phyloP scores from a whole-genome alignment of 2,113 vertebrate genomes.

The Ammodytes dubius region DNA sequence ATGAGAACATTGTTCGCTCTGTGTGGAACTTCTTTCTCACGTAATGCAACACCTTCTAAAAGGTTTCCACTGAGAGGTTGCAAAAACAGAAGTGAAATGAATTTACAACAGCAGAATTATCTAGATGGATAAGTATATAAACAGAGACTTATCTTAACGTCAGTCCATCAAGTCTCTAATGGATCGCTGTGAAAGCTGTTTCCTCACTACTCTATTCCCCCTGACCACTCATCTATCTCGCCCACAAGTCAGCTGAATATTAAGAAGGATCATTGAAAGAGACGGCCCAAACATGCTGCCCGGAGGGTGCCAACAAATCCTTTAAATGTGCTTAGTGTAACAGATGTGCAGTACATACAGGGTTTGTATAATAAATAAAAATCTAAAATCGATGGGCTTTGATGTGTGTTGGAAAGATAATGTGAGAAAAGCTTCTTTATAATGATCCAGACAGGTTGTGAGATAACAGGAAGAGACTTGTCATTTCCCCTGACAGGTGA shows the following conservation, averaged over 20 bases:
- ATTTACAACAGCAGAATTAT: not conserved
- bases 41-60: not conserved
- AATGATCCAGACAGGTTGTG: not conserved
- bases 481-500: not conserved
- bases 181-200: conserved; percentile 5
- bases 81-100: not conserved
- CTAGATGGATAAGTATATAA: not conserved
- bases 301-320: conserved; percentile 49
- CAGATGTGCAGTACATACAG: conserved; percentile 21
- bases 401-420: not conserved
- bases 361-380: conserved; percentile 26
- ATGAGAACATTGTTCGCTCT: not conserved
- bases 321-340: conserved; percentile 61
- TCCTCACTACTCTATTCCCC: not conserved
- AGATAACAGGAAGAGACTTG: not conserved
- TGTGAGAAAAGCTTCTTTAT: conserved; percentile 3
- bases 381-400: conserved; percentile 21
- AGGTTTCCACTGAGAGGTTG: not conserved
- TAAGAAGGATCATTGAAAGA: conserved; percentile 48
- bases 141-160: not conserved
- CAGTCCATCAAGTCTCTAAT: not conserved
- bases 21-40: not conserved
- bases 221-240: conserved; percentile 24
- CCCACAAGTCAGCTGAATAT: conserved; percentile 44
- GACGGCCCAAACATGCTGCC: conserved; percentile 33